These are phyloP conservation scores for Lamellibrachia satsuma DNA, from an alignment of 2,888 invertebrate genomes.

Conservation along the genomic window DNA sequence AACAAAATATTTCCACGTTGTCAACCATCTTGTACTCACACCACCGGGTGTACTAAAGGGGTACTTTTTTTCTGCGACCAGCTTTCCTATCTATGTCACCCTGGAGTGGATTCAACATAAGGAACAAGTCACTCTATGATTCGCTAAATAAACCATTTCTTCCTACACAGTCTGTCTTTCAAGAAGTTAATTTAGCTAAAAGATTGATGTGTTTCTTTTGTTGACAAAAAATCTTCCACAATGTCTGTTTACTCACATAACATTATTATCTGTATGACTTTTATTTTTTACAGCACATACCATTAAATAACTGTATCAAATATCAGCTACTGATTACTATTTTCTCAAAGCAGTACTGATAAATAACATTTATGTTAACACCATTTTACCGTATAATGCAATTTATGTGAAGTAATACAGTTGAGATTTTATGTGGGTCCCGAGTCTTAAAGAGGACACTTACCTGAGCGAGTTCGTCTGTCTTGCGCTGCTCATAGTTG, in stretches of 20 bases:
- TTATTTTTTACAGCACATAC: background rate
- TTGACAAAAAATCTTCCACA: background rate
- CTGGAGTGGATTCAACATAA: background rate
- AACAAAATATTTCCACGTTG: background rate
- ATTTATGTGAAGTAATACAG: background rate
- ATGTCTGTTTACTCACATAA: background rate
- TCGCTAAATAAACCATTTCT: background rate
- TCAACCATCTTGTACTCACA: background rate
- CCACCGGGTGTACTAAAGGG: background rate
- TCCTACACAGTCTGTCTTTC: no score
- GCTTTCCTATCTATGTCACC: background rate
- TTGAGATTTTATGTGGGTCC: background rate
- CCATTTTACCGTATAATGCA: background rate
- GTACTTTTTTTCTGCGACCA: background rate
- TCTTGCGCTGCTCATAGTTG: slow-evolving; percentile 55
- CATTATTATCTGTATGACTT: background rate
- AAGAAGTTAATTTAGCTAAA: background rate
- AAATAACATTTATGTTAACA: background rate
- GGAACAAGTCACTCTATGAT: background rate
- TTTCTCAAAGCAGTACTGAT: background rate
- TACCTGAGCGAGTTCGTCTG: slow-evolving; percentile 47
- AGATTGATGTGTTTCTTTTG: background rate
- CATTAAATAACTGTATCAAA: background rate
- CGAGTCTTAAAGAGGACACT: background rate
- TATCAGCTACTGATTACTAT: background rate